Percentiles rank a stretch among this genome's conserved stretches.
Evolutionary conservation across 2,113 vertebrate species (phyloP).

Genomic region (Ammodytes dubius): DNA sequence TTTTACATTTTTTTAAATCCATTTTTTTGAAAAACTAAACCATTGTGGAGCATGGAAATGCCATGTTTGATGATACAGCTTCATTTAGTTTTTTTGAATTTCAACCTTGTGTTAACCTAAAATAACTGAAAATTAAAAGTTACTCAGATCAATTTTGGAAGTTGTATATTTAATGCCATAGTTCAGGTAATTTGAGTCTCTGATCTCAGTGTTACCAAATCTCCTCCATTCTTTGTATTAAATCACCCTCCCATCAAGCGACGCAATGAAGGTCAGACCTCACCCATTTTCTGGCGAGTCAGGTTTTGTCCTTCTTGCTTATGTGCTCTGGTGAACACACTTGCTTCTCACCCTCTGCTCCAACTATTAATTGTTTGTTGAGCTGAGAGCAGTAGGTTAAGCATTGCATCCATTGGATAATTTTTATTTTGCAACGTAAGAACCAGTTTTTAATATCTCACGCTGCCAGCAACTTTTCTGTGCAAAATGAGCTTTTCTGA

Average conservation of each 20-base stretch:
- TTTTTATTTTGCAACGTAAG: neutral
- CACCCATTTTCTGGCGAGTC: neutral
- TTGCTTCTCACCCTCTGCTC: neutral
- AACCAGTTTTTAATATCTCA: conserved; percentile 20
- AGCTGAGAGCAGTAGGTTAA: neutral
- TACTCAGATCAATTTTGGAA: neutral
- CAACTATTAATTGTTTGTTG: neutral
- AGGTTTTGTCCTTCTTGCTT: neutral
- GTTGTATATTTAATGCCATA: neutral
- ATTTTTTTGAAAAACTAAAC: neutral
- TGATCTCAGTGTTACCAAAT: neutral
- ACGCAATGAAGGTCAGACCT: neutral
- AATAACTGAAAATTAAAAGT: neutral
- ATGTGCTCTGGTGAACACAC: neutral
- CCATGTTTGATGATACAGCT: neutral
- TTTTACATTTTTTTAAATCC: neutral
- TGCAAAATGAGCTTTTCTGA: conserved; percentile 11
- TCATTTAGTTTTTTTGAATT: neutral
- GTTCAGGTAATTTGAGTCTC: neutral
- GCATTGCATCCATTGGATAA: neutral
- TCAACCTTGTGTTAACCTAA: neutral
- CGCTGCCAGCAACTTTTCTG: neutral
- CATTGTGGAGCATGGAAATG: neutral
- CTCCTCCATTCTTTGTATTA: neutral
- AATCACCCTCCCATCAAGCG: neutral